These are phyloP conservation scores for Vipera ursinii DNA, from an alignment of 2,797 vertebrate genomes.

Conservation along the genomic window DNA sequence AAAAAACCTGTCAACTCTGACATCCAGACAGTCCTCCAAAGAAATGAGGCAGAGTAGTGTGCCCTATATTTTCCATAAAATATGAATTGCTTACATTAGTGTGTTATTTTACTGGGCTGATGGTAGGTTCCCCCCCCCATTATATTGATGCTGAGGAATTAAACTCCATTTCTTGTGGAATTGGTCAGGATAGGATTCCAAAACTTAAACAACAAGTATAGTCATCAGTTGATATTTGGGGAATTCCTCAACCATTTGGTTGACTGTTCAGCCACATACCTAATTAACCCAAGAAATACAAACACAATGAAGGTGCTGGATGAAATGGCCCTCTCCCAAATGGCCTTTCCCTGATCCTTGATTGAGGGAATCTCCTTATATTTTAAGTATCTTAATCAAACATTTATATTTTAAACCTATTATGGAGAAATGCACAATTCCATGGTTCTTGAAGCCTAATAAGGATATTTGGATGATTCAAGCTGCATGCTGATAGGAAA, in stretches of 20 bases:
- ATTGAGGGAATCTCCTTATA: background rate
- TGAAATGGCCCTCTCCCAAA: background rate
- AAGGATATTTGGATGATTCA: background rate
- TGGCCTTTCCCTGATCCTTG: background rate
- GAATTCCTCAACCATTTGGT: background rate
- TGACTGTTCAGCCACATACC: background rate
- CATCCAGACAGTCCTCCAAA: background rate
- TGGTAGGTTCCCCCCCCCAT: background rate
- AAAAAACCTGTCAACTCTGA: background rate
- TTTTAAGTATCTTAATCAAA: background rate
- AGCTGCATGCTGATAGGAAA: background rate
- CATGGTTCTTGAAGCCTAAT: background rate
- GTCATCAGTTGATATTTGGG: background rate
- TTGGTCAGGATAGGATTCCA: background rate
- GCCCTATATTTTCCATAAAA: background rate
- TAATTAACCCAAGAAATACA: background rate
- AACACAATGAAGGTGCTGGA: background rate
- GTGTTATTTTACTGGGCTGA: background rate
- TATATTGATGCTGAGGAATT: background rate
- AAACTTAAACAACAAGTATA: background rate
- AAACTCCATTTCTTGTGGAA: background rate
- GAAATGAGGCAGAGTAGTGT: background rate
- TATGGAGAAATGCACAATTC: background rate
- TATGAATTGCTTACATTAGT: background rate
- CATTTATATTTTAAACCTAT: background rate